Evolutionary conservation across 2,113 vertebrate species (phyloP).

Genomic region (Spilogale gracilis): DNA sequence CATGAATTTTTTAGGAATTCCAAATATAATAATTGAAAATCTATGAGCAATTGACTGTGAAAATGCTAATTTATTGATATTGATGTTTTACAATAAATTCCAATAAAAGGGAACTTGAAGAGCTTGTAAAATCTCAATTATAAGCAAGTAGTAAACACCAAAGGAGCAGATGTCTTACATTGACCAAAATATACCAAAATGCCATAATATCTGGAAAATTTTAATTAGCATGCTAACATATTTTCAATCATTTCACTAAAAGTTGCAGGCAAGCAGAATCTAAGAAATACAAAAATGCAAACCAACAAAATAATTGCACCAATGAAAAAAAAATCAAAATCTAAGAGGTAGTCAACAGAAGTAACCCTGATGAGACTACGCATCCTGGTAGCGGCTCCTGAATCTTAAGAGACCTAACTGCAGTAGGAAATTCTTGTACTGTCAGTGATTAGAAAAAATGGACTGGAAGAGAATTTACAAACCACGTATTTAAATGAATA

Average conservation of each 20-base stretch:
- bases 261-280: constrained; percentile 62
- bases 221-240: constrained; percentile 76
- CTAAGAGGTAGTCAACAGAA: constrained; percentile 86
- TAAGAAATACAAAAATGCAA: constrained; percentile 71
- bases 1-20: constrained; percentile 54
- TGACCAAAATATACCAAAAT: constrained; percentile 80
- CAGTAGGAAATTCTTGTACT: constrained; percentile 49
- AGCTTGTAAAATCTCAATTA: constrained; percentile 77
- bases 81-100: constrained; percentile 65
- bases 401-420: constrained; percentile 26
- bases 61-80: constrained; percentile 64
- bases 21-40: constrained; percentile 49
- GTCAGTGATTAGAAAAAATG: constrained; percentile 36
- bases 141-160: constrained; percentile 79
- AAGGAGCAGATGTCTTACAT: constrained; percentile 63
- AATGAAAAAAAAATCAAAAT: constrained; percentile 76
- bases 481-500: constrained; percentile 46
- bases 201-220: constrained; percentile 77
- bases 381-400: background rate
- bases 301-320: constrained; percentile 66
- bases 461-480: constrained; percentile 60
- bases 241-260: constrained; percentile 69
- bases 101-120: constrained; percentile 69
- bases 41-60: constrained; percentile 58
- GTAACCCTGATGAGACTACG: constrained; percentile 76